Percentiles rank a stretch among this genome's conserved stretches.
These are phyloP conservation scores for Phalloptychus januarius DNA, from an alignment of 2,797 vertebrate genomes.

Conservation along the genomic window DNA sequence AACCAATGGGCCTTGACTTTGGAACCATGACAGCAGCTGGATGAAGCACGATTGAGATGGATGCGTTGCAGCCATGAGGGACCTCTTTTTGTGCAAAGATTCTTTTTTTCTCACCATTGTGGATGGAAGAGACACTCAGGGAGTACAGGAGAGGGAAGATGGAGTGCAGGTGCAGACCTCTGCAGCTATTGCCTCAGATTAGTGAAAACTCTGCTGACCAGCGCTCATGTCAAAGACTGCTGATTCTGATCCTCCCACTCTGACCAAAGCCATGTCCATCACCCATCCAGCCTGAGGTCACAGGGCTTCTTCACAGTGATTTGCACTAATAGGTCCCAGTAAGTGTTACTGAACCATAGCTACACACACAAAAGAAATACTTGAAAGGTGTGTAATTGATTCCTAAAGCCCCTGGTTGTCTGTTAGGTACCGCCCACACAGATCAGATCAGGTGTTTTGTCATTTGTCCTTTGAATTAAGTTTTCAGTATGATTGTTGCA, in stretches of 20 bases:
- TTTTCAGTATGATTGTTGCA: background rate
- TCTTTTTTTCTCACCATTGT: background rate
- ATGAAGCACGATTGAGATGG: background rate
- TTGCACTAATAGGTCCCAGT: too few relatives aligned
- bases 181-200: constrained; percentile 13
- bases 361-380: too few relatives aligned
- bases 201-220: background rate
- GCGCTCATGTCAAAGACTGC: background rate
- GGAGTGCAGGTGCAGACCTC: constrained; percentile 5
- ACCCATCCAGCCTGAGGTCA: too few relatives aligned
- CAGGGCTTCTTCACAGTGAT: too few relatives aligned
- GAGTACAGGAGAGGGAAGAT: background rate
- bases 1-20: background rate
- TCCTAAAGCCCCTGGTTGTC: too few relatives aligned
- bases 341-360: too few relatives aligned
- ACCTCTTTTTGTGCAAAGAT: background rate
- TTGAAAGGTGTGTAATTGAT: too few relatives aligned
- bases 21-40: background rate
- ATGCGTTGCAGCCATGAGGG: background rate
- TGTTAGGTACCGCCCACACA: too few relatives aligned
- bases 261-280: too few relatives aligned
- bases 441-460: too few relatives aligned
- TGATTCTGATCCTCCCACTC: background rate
- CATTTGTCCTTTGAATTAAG: background rate
- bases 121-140: background rate